These are phyloP conservation scores for Tetragonula carbonaria DNA, from an alignment of 2,888 invertebrate genomes.

Conservation along the genomic window DNA sequence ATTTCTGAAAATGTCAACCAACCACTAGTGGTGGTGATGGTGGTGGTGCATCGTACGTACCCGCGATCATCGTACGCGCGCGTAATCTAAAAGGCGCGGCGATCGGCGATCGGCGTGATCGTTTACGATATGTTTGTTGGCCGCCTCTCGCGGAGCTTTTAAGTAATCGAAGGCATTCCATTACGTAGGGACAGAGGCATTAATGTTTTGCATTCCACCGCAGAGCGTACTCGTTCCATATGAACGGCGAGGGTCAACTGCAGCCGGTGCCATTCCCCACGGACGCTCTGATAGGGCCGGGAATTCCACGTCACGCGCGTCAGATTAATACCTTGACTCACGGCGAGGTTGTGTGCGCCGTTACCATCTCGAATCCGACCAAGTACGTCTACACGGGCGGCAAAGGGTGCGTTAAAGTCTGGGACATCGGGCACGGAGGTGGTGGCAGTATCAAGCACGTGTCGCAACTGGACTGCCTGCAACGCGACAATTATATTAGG, in stretches of 20 bases:
- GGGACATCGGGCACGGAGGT: constrained; percentile 91
- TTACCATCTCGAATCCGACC: constrained; percentile 94
- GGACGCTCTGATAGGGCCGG: constrained; percentile 96
- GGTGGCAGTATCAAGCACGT: constrained; percentile 89
- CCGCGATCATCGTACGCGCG: not conserved
- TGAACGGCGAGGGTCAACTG: constrained; percentile 93
- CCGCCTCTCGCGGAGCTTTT: constrained; percentile 34
- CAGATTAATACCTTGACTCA: constrained; percentile 96
- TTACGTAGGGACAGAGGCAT: constrained; percentile 43
- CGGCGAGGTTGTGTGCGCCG: constrained; percentile 98
- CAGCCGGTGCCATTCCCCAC: constrained; percentile 97
- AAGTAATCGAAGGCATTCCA: constrained; percentile 49
- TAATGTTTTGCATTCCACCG: constrained; percentile 70
- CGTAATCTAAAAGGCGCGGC: not conserved
- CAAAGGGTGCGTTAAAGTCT: constrained; percentile 96
- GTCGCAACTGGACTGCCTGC: constrained; percentile 95
- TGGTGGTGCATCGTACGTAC: no score
- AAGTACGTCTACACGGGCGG: constrained; percentile 99
- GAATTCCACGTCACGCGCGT: constrained; percentile 95
- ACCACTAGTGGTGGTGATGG: not conserved
- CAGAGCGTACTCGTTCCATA: constrained; percentile 97
- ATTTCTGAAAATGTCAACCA: not conserved
- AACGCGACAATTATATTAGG: constrained; percentile 98
- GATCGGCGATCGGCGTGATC: not conserved
- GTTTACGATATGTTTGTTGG: not conserved